Evolutionary conservation across 2,113 vertebrate species (phyloP).

Genomic region (Paramisgurnus dabryanus): DNA sequence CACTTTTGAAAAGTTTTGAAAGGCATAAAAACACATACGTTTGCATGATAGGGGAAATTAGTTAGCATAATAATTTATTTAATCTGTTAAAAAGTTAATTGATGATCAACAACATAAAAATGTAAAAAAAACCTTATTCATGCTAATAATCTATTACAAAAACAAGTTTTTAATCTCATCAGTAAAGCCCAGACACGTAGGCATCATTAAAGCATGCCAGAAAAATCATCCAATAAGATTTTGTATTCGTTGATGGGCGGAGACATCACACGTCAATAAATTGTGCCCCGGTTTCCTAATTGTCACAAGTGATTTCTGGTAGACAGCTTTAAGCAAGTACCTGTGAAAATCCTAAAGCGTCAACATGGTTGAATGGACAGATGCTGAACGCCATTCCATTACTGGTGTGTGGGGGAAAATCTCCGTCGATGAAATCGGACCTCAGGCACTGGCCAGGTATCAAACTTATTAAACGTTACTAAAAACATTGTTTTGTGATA

Average conservation of each 20-base stretch:
- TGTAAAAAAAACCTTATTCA: too few species aligned
- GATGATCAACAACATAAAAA: too few species aligned
- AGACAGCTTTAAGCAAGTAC: slow-evolving; percentile 17
- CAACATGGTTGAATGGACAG: slow-evolving; percentile 71
- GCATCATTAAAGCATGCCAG: background rate
- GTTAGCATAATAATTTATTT: too few species aligned
- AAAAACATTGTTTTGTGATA: background rate
- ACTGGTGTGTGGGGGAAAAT: slow-evolving; percentile 60
- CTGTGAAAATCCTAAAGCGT: slow-evolving; percentile 18
- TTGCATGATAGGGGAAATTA: too few species aligned
- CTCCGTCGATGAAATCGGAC: slow-evolving; percentile 52
- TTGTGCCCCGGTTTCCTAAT: slow-evolving; percentile 1
- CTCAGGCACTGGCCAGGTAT: slow-evolving; percentile 57
- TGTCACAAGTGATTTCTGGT: slow-evolving; percentile 11
- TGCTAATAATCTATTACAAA: background rate
- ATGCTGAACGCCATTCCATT: slow-evolving; percentile 64
- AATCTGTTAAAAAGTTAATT: too few species aligned
- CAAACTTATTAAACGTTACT: too few species aligned
- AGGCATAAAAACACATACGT: too few species aligned
- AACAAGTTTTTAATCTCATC: background rate
- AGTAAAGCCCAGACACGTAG: slow-evolving; percentile 6
- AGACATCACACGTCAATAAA: slow-evolving; percentile 44
- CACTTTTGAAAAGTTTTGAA: too few species aligned
- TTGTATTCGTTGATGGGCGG: slow-evolving; percentile 28
- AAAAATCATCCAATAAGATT: slow-evolving; percentile 26